Conservation (phyloP, 2,888 invertebrate species). For the Tetheella fluctuosa region DNA sequence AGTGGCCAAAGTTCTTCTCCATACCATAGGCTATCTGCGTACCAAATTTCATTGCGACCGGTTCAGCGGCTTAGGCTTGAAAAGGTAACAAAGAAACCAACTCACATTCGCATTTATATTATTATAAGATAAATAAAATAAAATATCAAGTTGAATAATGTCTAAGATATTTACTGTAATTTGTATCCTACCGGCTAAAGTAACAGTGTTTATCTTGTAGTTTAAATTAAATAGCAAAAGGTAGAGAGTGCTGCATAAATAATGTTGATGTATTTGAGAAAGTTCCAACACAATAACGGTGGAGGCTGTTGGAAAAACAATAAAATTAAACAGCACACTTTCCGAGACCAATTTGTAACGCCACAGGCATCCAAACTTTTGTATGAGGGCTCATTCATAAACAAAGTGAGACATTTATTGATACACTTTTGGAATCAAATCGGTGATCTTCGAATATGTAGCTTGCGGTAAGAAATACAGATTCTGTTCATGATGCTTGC, state of each 20-base stretch:
- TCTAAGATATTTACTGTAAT: no score
- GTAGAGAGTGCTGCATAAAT: not conserved
- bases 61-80: no score
- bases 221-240: constrained; percentile 4
- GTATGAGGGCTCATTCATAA: not conserved
- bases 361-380: not conserved
- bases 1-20: no score
- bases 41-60: no score
- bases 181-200: not conserved
- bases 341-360: not conserved
- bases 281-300: not conserved
- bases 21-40: no score
- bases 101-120: no score
- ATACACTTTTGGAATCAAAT: not conserved
- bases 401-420: not conserved
- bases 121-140: no score
- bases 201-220: not conserved
- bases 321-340: not conserved
- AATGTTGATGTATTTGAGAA: not conserved
- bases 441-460: no score
- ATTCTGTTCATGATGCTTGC: no score
- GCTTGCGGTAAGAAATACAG: no score
- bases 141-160: no score
- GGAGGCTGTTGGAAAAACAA: constrained; percentile 7
- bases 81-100: no score